A percentile compares a stretch with the other conserved stretches of the same genome.
These are phyloP conservation scores for Rhopalosiphum padi DNA, from an alignment of 1,140 invertebrate genomes.

Conservation along the genomic window DNA sequence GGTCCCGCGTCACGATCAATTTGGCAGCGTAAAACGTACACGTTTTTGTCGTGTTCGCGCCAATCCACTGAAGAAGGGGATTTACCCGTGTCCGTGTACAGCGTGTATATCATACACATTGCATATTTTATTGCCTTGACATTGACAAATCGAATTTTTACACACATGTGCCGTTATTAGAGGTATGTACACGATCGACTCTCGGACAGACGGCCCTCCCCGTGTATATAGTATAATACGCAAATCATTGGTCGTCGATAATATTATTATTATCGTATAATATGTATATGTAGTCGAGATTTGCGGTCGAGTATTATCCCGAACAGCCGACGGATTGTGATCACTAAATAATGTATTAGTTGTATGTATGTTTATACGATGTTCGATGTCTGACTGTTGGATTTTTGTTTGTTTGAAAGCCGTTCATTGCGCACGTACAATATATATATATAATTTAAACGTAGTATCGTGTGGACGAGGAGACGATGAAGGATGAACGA, in stretches of 20 bases:
- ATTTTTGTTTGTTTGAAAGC: background rate
- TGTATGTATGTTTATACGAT: background rate
- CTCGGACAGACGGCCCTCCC: background rate
- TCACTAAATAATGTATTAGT: background rate
- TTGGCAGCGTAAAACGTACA: conserved; percentile 28
- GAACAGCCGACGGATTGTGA: background rate
- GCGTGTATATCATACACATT: background rate
- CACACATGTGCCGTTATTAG: background rate
- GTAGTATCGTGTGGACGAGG: background rate
- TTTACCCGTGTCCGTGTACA: background rate
- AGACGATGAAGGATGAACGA: background rate
- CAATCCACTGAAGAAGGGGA: background rate
- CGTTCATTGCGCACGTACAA: background rate
- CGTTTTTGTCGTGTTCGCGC: background rate
- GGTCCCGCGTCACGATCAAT: conserved; percentile 48
- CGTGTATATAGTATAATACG: background rate
- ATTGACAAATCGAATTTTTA: conserved; percentile 49
- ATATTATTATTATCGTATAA: background rate
- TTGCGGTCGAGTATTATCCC: background rate
- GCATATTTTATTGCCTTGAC: conserved; percentile 18
- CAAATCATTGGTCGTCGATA: background rate
- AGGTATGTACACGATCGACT: background rate
- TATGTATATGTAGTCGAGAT: background rate
- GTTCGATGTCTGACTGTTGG: background rate
- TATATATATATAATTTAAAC: background rate